phyloP scores from a whole-genome alignment of 2,888 invertebrate species.

The Orthonychiurus folsomi region DNA sequence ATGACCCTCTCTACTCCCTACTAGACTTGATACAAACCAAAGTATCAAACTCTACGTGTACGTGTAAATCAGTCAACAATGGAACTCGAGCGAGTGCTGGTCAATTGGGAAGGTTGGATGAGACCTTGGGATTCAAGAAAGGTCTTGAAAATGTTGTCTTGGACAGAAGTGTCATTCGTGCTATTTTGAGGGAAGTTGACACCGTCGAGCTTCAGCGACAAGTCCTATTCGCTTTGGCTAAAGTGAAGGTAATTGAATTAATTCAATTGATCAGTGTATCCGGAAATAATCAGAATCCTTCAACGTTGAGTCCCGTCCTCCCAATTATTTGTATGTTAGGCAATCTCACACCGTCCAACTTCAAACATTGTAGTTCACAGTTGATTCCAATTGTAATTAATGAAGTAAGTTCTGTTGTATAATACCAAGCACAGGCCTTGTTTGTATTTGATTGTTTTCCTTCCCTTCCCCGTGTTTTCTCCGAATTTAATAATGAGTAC shows the following conservation, averaged over 20 bases:
- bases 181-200: conserved; percentile 32
- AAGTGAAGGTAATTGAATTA: conserved; percentile 34
- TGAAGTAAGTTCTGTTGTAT: not conserved
- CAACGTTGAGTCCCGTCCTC: too few species aligned
- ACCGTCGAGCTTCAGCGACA: conserved; percentile 35
- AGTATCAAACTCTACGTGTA: conserved; percentile 25
- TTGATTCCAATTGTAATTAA: not conserved
- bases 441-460: not conserved
- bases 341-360: too few species aligned
- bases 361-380: too few species aligned
- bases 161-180: conserved; percentile 20
- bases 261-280: not conserved
- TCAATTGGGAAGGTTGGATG: conserved; percentile 30
- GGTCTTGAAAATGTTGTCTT: conserved; percentile 20
- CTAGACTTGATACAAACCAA: conserved; percentile 37
- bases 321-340: too few species aligned
- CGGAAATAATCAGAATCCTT: not conserved
- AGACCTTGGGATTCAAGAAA: conserved; percentile 25
- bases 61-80: conserved; percentile 10
- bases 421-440: too few species aligned
- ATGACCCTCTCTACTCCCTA: conserved; percentile 37
- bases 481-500: not conserved
- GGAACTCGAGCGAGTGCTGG: conserved; percentile 7
- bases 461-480: not conserved
- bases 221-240: conserved; percentile 32